Evolutionary conservation across 2,888 invertebrate species (phyloP).

Genomic region (Acrocera orbiculus): DNA sequence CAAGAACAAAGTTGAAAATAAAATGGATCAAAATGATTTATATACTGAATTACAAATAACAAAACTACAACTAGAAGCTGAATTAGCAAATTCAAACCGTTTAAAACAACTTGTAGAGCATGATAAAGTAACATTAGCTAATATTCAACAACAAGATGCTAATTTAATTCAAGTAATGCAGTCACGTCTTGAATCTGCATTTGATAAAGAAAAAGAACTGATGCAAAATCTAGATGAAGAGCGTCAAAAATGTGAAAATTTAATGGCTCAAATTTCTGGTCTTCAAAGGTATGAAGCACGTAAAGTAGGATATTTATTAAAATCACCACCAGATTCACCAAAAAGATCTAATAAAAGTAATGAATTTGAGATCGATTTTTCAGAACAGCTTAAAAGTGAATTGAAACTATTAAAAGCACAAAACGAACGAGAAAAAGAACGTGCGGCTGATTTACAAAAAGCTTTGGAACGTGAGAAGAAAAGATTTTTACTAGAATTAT

Average conservation of each 20-base stretch:
- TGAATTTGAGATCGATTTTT: slow-evolving; percentile 34
- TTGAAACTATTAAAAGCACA: slow-evolving; percentile 34
- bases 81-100: slow-evolving; percentile 36
- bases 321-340: slow-evolving; percentile 29
- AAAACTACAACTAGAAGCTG: slow-evolving; percentile 26
- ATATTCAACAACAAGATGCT: slow-evolving; percentile 44
- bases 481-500: slow-evolving; percentile 28
- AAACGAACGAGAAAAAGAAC: slow-evolving; percentile 35
- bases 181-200: slow-evolving; percentile 42
- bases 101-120: slow-evolving; percentile 39
- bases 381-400: slow-evolving; percentile 35
- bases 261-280: slow-evolving; percentile 30
- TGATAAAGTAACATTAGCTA: slow-evolving; percentile 39
- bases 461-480: slow-evolving; percentile 30
- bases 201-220: slow-evolving; percentile 45
- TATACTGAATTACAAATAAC: slow-evolving; percentile 19
- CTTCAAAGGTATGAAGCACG: slow-evolving; percentile 27
- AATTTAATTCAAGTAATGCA: slow-evolving; percentile 47
- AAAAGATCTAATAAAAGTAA: slow-evolving; percentile 25
- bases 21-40: slow-evolving; percentile 23
- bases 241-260: slow-evolving; percentile 33
- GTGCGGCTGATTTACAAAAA: slow-evolving; percentile 32
- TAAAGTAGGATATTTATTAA: slow-evolving; percentile 21
- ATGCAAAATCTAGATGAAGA: slow-evolving; percentile 40
- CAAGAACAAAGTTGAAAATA: slow-evolving; percentile 22